phyloP scores from a whole-genome alignment of 1,140 invertebrate genomes.

The Drosophila tani region DNA sequence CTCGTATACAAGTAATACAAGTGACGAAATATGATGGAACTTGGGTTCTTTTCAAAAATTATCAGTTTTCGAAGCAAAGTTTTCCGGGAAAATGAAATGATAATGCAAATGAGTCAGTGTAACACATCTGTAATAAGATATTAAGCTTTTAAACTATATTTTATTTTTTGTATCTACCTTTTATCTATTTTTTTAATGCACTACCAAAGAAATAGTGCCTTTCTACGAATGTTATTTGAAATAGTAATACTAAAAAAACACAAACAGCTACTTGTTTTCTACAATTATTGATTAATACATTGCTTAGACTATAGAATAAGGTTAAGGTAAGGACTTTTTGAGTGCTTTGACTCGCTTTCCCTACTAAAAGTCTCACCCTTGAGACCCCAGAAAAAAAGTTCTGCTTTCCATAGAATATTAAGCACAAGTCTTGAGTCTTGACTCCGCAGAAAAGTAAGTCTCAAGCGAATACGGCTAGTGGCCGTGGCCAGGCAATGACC shows the following conservation, averaged over 20 bases:
- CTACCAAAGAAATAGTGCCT: not conserved
- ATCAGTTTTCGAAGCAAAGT: not conserved
- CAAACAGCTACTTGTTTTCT: not conserved
- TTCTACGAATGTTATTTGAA: no score
- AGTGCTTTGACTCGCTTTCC: not conserved
- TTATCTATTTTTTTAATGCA: not conserved
- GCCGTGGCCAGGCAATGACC: conserved; percentile 69
- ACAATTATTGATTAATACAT: not conserved
- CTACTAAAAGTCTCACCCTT: not conserved
- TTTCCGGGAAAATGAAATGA: not conserved
- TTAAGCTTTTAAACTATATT: not conserved
- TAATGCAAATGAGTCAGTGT: not conserved
- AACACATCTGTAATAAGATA: not conserved
- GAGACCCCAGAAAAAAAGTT: conserved; percentile 5
- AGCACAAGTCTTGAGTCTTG: conserved; percentile 8
- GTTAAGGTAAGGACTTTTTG: not conserved
- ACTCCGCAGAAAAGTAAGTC: conserved; percentile 19
- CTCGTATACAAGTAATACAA: not conserved
- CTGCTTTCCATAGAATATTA: conserved; percentile 23
- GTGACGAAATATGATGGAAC: conserved; percentile 1
- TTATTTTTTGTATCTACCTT: not conserved
- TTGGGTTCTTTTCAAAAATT: not conserved
- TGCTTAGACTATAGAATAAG: not conserved
- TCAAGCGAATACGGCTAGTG: conserved; percentile 38
- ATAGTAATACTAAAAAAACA: no score